Evolutionary conservation across 2,888 invertebrate species (phyloP), one percentile per base, ranked within the genome.

Genomic region (Bedellia somnulentella): DNA sequence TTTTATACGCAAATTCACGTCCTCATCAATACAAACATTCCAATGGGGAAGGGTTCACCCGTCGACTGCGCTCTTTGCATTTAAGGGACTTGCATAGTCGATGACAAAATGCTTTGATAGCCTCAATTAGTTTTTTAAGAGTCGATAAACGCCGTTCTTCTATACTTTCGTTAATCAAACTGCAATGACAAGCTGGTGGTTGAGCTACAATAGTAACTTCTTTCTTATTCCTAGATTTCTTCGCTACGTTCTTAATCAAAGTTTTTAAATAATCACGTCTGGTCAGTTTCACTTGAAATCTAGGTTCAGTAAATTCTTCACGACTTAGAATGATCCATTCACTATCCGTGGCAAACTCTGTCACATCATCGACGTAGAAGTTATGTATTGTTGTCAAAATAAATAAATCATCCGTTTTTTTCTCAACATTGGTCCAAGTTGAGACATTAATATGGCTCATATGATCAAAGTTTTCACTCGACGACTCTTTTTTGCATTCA

Each of bases 101-200:
- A n/a, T n/a, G n/a, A n/a, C n/a, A n/a, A n/a, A n/a, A n/a, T n/a
- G n/a, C n/a, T n/a, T n/a, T n/a, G n/a, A n/a, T n/a, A n/a, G n/a
- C n/a, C n/a, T n/a, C n/a, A n/a, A n/a, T n/a, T n/a, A n/a, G n/a
- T n/a, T n/a, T n/a, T n/a, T n/a, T n/a, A n/a, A n/a, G n/a, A n/a
- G n/a, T n/a, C n/a, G n/a, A n/a, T n/a, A n/a, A n/a, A n/a, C n/a
- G n/a, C n/a, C n/a, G n/a, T n/a, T n/a, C n/a, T n/a, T n/a, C n/a
- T n/a, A n/a, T n/a, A n/a, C n/a, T n/a, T n/a, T n/a, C n/a, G n/a
- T n/a, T n/a, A n/a, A n/a, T n/a, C n/a, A n/a, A n/a, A n/a, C n/a
- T n/a, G n/a, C 73, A 73, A 35, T 66, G 60, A 33, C 75, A 75
- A n/a, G 42, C 40, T 0, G 73, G 70, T 1, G 75, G 42, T 35